phyloP scores from a whole-genome alignment of 2,888 invertebrate species.

The Norana najaformis region DNA sequence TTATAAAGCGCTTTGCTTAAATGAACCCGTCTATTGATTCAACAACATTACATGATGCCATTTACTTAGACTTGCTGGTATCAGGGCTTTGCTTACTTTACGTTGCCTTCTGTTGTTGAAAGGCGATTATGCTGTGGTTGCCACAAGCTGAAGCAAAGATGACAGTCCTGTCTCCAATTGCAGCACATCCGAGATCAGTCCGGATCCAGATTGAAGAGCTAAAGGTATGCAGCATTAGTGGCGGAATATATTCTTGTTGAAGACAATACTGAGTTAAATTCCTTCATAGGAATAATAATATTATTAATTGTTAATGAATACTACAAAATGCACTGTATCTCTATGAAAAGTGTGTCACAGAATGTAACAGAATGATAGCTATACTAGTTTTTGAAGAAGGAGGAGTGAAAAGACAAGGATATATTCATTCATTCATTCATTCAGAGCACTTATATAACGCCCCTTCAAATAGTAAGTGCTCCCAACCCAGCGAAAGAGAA shows the following conservation, averaged over 20 bases:
- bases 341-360: too few relatives aligned
- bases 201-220: constrained; percentile 83
- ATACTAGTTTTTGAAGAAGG: too few relatives aligned
- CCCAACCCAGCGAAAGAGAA: too few relatives aligned
- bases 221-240: constrained; percentile 53
- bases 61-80: background rate
- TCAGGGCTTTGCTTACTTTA: background rate
- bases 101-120: constrained; percentile 17
- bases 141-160: constrained; percentile 78
- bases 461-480: too few relatives aligned
- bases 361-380: too few relatives aligned
- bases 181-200: constrained; percentile 84
- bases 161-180: constrained; percentile 83
- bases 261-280: background rate
- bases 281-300: too few relatives aligned
- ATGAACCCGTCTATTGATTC: too few relatives aligned
- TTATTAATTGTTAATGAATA: background rate
- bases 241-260: background rate
- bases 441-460: too few relatives aligned
- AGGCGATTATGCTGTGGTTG: constrained; percentile 59
- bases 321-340: too few relatives aligned
- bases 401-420: too few relatives aligned
- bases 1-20: too few relatives aligned
- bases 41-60: background rate
- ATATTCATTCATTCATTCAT: too few relatives aligned